These are phyloP conservation scores for Lasiurus cinereus DNA, from an alignment of 2,113 vertebrate species.

Conservation along the genomic window DNA sequence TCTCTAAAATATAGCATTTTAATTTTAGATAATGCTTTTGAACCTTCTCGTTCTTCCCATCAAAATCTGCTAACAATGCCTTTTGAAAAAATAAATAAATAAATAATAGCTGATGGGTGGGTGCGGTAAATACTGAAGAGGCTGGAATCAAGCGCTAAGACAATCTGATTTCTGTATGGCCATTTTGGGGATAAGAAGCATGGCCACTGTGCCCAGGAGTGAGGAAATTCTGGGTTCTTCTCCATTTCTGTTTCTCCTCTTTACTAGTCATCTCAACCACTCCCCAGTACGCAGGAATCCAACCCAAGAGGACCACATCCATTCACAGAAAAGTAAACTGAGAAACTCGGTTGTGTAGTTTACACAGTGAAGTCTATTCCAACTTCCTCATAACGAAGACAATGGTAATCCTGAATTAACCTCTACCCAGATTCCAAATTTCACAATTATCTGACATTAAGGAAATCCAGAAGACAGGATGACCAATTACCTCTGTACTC, in stretches of 20 bases:
- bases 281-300: not conserved
- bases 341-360: not conserved
- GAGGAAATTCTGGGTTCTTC: not conserved
- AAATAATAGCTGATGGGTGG: not conserved
- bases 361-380: not conserved
- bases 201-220: not conserved
- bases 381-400: conserved; percentile 24
- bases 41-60: conserved; percentile 7
- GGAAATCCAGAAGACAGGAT: conserved; percentile 43
- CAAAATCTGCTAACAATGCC: not conserved
- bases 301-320: not conserved
- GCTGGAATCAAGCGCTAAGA: not conserved
- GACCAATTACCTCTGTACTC: not conserved
- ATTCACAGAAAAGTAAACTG: not conserved
- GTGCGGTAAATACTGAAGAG: conserved; percentile 26
- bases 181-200: not conserved
- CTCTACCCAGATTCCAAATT: not conserved
- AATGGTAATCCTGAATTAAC: conserved; percentile 12
- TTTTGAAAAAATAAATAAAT: conserved; percentile 13
- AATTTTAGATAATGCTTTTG: conserved; percentile 48
- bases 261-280: not conserved
- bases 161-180: not conserved
- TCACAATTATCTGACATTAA: conserved; percentile 21
- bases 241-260: not conserved
- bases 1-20: conserved; percentile 32